Evolutionary conservation across 2,797 vertebrate species (phyloP).

Genomic region (Oophaga sylvatica): DNA sequence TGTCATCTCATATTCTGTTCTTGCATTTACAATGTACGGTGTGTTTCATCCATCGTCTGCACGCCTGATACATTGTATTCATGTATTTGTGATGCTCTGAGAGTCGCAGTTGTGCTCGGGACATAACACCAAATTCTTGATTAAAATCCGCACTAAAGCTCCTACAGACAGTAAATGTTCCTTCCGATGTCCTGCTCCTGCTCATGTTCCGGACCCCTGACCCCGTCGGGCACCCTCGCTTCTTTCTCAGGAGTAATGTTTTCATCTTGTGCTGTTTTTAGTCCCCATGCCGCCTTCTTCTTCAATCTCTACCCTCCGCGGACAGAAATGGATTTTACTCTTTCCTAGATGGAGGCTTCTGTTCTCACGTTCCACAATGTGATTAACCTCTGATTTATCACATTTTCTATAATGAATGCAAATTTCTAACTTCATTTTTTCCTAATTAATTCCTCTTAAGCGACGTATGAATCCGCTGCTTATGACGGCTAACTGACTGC

Average conservation of each 20-base stretch:
- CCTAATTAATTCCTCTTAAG: not conserved
- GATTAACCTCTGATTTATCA: not conserved
- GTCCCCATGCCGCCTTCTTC: not conserved
- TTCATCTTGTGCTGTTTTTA: no score
- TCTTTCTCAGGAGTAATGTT: conserved; percentile 1
- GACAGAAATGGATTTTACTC: not conserved
- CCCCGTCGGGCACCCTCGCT: not conserved
- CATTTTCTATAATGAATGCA: not conserved
- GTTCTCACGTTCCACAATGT: not conserved
- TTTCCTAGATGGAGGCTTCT: not conserved
- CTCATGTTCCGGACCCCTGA: not conserved
- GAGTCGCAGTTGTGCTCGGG: no score
- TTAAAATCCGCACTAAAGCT: no score
- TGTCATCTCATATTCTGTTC: no score
- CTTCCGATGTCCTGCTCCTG: not conserved
- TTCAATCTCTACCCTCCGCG: not conserved
- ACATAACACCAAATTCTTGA: no score
- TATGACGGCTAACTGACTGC: no score
- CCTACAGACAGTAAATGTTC: not conserved
- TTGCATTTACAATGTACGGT: no score
- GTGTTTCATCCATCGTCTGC: no score
- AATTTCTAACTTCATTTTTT: not conserved
- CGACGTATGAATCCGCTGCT: no score
- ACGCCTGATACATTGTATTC: no score
- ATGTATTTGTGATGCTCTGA: no score